Conservation (phyloP, 2,797 vertebrate species). For the Ciconia nigra region DNA sequence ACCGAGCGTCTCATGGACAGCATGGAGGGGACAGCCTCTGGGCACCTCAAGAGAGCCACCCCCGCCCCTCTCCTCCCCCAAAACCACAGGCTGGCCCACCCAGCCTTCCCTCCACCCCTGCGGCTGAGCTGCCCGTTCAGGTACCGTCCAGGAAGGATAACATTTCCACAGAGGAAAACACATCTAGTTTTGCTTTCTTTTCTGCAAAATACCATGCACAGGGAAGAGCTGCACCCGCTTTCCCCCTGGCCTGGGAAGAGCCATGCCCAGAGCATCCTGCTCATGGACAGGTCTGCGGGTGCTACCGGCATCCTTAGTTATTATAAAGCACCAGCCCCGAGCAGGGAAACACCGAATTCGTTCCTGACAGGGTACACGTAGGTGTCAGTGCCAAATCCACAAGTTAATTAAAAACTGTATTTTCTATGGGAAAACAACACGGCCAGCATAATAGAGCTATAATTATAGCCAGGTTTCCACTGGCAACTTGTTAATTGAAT, state of each 20-base stretch:
- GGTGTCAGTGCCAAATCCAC: slow-evolving; percentile 40
- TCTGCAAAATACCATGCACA: background rate
- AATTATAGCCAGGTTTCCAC: slow-evolving; percentile 61
- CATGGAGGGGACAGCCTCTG: background rate
- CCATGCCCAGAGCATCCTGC: background rate
- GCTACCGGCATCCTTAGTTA: background rate
- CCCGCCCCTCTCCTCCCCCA: background rate
- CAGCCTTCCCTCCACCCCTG: background rate
- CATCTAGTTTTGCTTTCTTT: background rate
- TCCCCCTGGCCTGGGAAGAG: background rate
- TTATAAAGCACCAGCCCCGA: background rate
- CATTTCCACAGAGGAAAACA: background rate
- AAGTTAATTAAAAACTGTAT: slow-evolving; percentile 60
- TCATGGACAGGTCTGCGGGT: background rate
- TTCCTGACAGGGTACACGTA: background rate
- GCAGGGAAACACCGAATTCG: background rate
- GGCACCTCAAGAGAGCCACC: background rate
- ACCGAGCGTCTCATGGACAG: accelerated
- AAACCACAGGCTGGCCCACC: background rate
- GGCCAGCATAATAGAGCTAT: slow-evolving; percentile 49
- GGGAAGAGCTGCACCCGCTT: background rate
- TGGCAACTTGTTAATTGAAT: slow-evolving; percentile 67
- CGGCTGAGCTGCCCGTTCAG: background rate
- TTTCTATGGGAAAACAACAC: slow-evolving; percentile 51
- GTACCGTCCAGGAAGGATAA: background rate